A percentile compares a stretch with the other conserved stretches of the same genome.
Conservation (phyloP, 2,797 vertebrate species). For the Micromesistius poutassou region DNA sequence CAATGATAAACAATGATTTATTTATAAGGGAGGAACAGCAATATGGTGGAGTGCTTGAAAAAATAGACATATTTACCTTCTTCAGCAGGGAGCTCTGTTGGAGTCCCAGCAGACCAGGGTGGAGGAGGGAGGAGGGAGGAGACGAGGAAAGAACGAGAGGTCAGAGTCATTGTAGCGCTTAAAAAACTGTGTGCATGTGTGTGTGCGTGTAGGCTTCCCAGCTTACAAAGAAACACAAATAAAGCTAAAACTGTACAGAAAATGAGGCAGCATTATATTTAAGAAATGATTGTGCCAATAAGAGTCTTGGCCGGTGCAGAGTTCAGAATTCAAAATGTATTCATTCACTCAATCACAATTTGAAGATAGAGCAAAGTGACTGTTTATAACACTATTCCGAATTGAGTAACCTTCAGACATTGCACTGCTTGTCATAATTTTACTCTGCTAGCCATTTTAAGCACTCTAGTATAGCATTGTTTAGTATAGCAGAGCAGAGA, state of each 20-base stretch:
- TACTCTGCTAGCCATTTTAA: not conserved
- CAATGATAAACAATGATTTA: slow-evolving; percentile 35
- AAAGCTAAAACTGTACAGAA: not conserved
- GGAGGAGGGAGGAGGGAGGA: slow-evolving; percentile 14
- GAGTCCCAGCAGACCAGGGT: slow-evolving; percentile 48
- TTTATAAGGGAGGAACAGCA: slow-evolving; percentile 45
- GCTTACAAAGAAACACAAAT: not conserved
- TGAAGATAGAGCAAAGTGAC: not conserved
- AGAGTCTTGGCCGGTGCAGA: not conserved
- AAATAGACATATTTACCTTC: slow-evolving; percentile 81
- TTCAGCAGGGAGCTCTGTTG: slow-evolving; percentile 89
- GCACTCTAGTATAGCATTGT: not conserved
- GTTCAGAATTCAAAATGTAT: not conserved
- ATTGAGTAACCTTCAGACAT: not conserved
- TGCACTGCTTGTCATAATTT: not conserved
- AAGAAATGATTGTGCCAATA: not conserved
- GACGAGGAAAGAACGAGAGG: slow-evolving; percentile 19
- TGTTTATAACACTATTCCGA: too few relatives aligned
- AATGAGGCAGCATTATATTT: not conserved
- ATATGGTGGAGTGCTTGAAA: slow-evolving; percentile 55
- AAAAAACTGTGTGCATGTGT: too few relatives aligned
- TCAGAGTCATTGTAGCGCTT: not conserved
- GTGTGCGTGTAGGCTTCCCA: not conserved
- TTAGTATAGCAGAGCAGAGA: not conserved
- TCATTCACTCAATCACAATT: not conserved